Conservation (phyloP, 92 coral and sea anemone species). For the Micromussa lordhowensis region DNA sequence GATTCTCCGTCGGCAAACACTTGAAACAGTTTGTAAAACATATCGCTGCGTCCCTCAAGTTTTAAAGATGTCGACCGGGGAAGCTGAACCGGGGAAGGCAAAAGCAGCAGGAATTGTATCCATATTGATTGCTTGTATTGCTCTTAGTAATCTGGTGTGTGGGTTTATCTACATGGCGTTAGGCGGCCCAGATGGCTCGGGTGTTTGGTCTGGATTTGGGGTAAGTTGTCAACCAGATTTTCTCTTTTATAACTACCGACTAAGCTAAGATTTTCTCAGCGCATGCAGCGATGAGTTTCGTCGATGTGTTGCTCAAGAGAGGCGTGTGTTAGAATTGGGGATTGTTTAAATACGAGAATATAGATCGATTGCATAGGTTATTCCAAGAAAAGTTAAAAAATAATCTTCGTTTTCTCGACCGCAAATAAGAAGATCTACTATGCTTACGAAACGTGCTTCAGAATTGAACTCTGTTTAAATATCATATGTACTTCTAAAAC, state of each 20-base stretch:
- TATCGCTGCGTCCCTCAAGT: not conserved
- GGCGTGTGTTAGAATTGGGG: no score
- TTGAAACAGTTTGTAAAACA: not conserved
- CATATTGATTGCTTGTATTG: constrained; percentile 48
- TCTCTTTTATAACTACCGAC: no score
- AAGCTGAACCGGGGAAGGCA: constrained; percentile 77
- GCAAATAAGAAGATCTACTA: no score
- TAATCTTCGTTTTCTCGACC: no score
- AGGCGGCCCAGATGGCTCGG: constrained; percentile 71
- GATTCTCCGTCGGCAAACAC: not conserved
- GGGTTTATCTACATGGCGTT: constrained; percentile 68
- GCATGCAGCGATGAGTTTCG: no score
- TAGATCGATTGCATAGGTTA: no score
- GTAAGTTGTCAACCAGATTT: constrained; percentile 41
- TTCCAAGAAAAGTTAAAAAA: no score
- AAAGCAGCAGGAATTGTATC: constrained; percentile 82
- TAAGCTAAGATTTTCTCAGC: no score
- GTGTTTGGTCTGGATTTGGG: constrained; percentile 78
- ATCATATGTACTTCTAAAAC: not conserved
- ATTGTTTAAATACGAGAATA: no score
- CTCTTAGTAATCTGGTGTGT: constrained; percentile 48
- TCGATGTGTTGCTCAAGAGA: no score
- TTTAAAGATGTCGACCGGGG: not conserved
- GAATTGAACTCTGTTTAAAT: not conserved
- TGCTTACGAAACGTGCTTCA: not conserved